A percentile compares a stretch with the other conserved stretches of the same genome.
Conservation (phyloP, 1,140 invertebrate species). For the Bombus picipes region DNA sequence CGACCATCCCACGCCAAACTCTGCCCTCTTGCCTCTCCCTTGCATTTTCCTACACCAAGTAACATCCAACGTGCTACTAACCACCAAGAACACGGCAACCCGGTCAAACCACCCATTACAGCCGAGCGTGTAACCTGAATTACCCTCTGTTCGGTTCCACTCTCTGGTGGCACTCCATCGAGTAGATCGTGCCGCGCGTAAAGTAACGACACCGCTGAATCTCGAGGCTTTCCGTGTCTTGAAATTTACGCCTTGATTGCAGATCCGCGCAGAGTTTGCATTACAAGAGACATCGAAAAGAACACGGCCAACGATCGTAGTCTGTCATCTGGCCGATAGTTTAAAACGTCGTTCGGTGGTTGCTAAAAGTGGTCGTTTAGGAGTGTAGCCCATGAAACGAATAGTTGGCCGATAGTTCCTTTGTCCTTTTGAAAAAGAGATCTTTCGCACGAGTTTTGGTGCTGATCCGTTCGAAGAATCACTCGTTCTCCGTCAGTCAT, state of each 20-base stretch:
- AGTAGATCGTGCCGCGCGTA: slow-evolving; percentile 37
- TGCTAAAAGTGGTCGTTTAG: too few species aligned
- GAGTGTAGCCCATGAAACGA: too few species aligned
- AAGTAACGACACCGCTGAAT: slow-evolving; percentile 57
- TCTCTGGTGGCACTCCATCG: slow-evolving; percentile 16
- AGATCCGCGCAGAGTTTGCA: neutral
- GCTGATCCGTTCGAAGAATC: too few species aligned
- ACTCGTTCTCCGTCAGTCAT: too few species aligned
- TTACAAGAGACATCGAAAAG: too few species aligned
- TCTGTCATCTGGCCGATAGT: too few species aligned
- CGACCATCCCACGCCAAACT: neutral
- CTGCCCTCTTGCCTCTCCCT: neutral
- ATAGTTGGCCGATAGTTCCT: too few species aligned
- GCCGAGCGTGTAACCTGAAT: slow-evolving; percentile 64
- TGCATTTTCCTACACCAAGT: slow-evolving; percentile 46
- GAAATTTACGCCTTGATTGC: slow-evolving; percentile 14
- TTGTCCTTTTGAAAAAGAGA: too few species aligned
- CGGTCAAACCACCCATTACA: slow-evolving; percentile 66
- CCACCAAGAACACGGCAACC: slow-evolving; percentile 45
- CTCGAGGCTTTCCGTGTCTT: slow-evolving; percentile 34
- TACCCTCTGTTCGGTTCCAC: slow-evolving; percentile 51
- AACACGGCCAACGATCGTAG: too few species aligned
- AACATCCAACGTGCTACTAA: slow-evolving; percentile 40
- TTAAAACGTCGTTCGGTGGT: too few species aligned
- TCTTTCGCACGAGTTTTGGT: too few species aligned